Evolutionary conservation across 2,113 vertebrate genomes (phyloP).

Genomic region (Gopherus flavomarginatus): DNA sequence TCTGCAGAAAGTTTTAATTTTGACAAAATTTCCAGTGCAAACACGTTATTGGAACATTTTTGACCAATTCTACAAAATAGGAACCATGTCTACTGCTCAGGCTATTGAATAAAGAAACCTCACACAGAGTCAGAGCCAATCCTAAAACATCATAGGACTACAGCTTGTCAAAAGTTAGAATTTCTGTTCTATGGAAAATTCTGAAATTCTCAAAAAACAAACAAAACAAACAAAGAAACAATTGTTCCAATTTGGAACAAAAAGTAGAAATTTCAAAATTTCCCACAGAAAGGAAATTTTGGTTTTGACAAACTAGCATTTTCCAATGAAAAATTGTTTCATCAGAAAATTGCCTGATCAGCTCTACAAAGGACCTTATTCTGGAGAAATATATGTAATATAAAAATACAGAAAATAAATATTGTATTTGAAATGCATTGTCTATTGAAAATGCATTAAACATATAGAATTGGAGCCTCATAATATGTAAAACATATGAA

Average conservation of each 20-base stretch:
- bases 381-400: not conserved
- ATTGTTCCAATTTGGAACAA: not conserved
- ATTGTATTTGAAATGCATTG: not conserved
- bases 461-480: not conserved
- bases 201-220: not conserved
- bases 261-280: not conserved
- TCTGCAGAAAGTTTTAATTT: no score
- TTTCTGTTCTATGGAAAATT: not conserved
- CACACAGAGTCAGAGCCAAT: not conserved
- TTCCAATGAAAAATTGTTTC: not conserved
- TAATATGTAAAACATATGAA: not conserved
- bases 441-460: not conserved
- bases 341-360: not conserved
- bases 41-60: not conserved
- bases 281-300: no score
- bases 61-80: not conserved
- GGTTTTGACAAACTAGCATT: not conserved
- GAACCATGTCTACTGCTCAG: not conserved
- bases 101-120: not conserved
- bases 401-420: not conserved
- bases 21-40: no score
- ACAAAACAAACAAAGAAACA: not conserved
- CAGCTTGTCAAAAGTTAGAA: not conserved
- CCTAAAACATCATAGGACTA: not conserved
- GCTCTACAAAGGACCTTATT: not conserved